Conservation (phyloP, 2,797 vertebrate genomes). For the Carduelis carduelis region DNA sequence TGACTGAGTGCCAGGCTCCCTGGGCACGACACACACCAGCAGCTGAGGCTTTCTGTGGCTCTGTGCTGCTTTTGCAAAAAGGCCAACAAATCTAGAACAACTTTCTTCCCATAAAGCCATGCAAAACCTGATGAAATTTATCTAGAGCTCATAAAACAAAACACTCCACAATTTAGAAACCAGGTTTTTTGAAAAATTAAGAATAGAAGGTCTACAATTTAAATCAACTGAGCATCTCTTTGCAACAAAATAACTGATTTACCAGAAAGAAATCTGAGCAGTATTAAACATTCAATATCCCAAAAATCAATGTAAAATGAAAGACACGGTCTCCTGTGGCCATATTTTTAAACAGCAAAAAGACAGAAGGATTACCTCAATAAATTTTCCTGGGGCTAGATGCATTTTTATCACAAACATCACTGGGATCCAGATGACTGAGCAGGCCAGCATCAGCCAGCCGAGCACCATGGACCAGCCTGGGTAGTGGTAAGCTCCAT, state of each 20-base stretch:
- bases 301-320: not conserved
- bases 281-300: not conserved
- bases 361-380: constrained; percentile 82
- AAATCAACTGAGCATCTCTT: not conserved
- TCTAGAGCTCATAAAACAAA: not conserved
- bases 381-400: constrained; percentile 89
- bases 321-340: not conserved
- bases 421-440: constrained; percentile 98
- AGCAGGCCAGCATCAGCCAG: constrained; percentile 96
- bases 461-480: constrained; percentile 97
- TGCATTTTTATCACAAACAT: constrained; percentile 99
- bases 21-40: rapidly evolving
- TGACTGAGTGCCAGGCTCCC: not conserved
- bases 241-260: constrained; percentile 1
- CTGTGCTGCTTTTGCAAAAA: not conserved
- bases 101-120: not conserved
- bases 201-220: not conserved
- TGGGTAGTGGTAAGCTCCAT: constrained; percentile 93
- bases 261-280: not conserved
- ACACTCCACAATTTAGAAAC: not conserved
- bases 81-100: not conserved
- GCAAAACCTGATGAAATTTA: not conserved
- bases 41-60: not conserved
- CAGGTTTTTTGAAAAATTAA: not conserved
- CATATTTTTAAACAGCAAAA: not conserved